Base-by-base conservation (phyloP, 1,140 invertebrate genomes). In the Gonioctena quinquepunctata region DNA sequence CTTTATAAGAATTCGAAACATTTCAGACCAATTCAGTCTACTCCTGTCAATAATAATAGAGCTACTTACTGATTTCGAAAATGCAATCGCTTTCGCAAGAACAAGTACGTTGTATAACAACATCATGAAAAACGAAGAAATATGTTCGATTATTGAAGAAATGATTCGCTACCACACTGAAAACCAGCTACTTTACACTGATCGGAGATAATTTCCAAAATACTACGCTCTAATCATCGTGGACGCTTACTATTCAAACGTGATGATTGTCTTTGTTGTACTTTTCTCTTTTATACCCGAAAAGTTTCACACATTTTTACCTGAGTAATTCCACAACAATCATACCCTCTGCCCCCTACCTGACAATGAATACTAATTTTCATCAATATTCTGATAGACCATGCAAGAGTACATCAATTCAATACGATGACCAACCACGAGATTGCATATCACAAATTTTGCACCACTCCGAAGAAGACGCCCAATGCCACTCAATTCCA, bases 21-120 rank as follows among this genome's bases (percentile, higher is more conserved):
- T 63, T 11, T 18, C 64, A 4, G 59, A 21, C 3, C 66, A 62
- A 62, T 49, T 68, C 1, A 64, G 19, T 56, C 6, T 69, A 16
- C 23, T n/a, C 54, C 19, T 52, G 19, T 16, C 64, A 62, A 52
- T 65, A 54, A 33, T 13, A 60, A 7, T 59, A n/a, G n/a, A n/a
- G 18, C 18, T 48, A 7, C 23, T 70, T 13, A 25, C 23, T 2
- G 13, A 66, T 2, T 23, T 60, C 1, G 62, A 66, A 18, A 66
- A 18, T 23, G 62, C 68, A 21, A 57, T 70, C 2, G 57, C 27
- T 3, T 66, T 70, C 22, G 68, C 68, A 2, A 69, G 60, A 63
- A 3, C 60, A 56, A 67, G 57, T 33, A 67, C 52, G 7, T 22
- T 67, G 1, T 27, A 68, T 23, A 68, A 48, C n/a, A 22, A 28